A percentile compares a stretch with the other conserved stretches of the same genome.
Evolutionary conservation across 2,888 invertebrate species (phyloP).

Genomic region (Limnephilus marmoratus): DNA sequence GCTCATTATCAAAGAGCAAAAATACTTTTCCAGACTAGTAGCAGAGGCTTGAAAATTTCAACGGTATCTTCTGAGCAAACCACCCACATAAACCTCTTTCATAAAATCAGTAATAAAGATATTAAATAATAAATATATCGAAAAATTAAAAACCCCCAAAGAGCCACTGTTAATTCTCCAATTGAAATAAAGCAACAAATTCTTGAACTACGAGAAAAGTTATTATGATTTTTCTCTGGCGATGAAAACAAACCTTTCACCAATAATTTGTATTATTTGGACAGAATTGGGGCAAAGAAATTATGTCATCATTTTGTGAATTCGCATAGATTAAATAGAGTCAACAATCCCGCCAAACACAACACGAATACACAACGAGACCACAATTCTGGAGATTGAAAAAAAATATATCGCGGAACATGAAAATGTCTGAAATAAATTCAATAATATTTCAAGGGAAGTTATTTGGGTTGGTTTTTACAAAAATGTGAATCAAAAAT

Average conservation of each 20-base stretch:
- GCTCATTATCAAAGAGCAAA: not conserved
- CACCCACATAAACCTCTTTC: not conserved
- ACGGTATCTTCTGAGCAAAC: not conserved
- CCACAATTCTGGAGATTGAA: not conserved
- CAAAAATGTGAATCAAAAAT: not conserved
- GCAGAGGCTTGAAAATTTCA: not conserved
- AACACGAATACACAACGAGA: not conserved
- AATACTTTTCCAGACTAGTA: not conserved
- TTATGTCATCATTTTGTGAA: not conserved
- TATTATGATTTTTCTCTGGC: no score
- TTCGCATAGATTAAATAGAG: not conserved
- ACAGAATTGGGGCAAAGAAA: no score
- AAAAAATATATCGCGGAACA: not conserved
- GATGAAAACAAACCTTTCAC: not conserved
- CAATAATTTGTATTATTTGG: no score
- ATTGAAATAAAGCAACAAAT: not conserved
- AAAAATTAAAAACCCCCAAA: not conserved
- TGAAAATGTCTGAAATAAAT: not conserved
- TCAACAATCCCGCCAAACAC: not conserved
- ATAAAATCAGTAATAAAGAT: not conserved
- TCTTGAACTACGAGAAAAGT: not conserved
- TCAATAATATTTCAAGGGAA: not conserved
- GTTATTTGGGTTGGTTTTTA: not conserved
- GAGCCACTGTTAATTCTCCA: not conserved
- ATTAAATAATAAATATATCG: not conserved